Conservation (phyloP, 2,113 vertebrate genomes). For the Atractosteus spatula region DNA sequence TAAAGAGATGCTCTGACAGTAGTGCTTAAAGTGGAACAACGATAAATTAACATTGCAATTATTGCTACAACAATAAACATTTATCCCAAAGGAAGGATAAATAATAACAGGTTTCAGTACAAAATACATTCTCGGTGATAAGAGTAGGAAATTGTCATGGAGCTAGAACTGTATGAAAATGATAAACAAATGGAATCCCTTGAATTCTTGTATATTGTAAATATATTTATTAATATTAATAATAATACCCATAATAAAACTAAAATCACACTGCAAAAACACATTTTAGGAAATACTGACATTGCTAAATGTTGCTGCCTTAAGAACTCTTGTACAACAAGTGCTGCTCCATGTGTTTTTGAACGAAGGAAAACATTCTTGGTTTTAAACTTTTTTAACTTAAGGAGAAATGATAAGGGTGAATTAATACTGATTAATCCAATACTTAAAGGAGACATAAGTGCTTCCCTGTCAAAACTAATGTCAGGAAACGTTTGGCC, state of each 20-base stretch:
- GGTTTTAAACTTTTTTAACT: constrained; percentile 15
- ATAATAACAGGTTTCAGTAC: constrained; percentile 32
- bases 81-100: constrained; percentile 25
- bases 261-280: constrained; percentile 25
- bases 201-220: constrained; percentile 30
- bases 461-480: constrained; percentile 33
- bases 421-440: constrained; percentile 33
- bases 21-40: constrained; percentile 27
- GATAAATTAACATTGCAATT: constrained; percentile 35
- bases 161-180: constrained; percentile 40
- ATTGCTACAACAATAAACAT: constrained; percentile 24
- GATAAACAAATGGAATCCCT: constrained; percentile 32
- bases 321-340: constrained; percentile 37
- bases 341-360: constrained; percentile 31
- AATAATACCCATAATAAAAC: constrained; percentile 22
- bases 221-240: constrained; percentile 23
- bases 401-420: constrained; percentile 6
- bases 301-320: constrained; percentile 28
- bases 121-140: constrained; percentile 44
- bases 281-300: constrained; percentile 35
- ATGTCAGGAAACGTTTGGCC: constrained; percentile 5
- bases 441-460: constrained; percentile 32
- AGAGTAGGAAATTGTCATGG: constrained; percentile 18
- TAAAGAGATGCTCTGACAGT: constrained; percentile 6
- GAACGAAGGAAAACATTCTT: constrained; percentile 8